These are phyloP conservation scores for Amia ocellicauda DNA, from an alignment of 2,113 vertebrate genomes.

Conservation along the genomic window DNA sequence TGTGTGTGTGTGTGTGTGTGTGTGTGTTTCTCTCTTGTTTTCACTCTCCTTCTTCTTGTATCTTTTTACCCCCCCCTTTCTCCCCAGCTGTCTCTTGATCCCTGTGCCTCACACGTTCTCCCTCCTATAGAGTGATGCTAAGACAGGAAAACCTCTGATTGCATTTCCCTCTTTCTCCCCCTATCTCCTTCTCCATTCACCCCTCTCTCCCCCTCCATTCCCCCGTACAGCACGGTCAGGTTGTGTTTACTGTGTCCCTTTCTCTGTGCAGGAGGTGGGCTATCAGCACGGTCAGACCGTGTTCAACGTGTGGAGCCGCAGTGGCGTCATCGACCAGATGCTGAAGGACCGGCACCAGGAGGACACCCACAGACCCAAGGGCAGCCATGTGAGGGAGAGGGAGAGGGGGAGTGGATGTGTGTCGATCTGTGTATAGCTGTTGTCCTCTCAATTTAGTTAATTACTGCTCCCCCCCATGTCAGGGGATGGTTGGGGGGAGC, in stretches of 20 bases:
- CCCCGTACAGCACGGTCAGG: background rate
- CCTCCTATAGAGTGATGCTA: background rate
- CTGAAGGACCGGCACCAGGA: constrained; percentile 79
- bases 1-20: too few species aligned
- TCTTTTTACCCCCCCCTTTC: background rate
- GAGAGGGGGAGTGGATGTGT: too few species aligned
- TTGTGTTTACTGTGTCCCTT: background rate
- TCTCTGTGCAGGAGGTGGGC: constrained; percentile 78
- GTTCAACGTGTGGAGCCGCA: constrained; percentile 84
- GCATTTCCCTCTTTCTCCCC: background rate
- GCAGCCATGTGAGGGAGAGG: constrained; percentile 66
- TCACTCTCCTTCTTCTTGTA: background rate
- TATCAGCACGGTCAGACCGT: constrained; percentile 85
- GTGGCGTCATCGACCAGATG: constrained; percentile 84
- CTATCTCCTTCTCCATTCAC: background rate
- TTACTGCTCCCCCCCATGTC: too few species aligned
- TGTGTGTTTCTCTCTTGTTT: background rate
- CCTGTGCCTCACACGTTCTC: background rate
- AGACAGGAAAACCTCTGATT: too few species aligned
- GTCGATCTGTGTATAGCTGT: too few species aligned
- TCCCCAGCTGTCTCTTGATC: background rate
- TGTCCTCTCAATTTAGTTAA: too few species aligned
- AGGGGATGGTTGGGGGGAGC: too few species aligned
- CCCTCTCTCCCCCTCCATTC: background rate
- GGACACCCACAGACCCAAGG: constrained; percentile 75